A percentile compares a stretch with the other conserved stretches of the same genome.
These are phyloP conservation scores for Gracilinanus agilis DNA, from an alignment of 2,113 vertebrate genomes.

Conservation along the genomic window DNA sequence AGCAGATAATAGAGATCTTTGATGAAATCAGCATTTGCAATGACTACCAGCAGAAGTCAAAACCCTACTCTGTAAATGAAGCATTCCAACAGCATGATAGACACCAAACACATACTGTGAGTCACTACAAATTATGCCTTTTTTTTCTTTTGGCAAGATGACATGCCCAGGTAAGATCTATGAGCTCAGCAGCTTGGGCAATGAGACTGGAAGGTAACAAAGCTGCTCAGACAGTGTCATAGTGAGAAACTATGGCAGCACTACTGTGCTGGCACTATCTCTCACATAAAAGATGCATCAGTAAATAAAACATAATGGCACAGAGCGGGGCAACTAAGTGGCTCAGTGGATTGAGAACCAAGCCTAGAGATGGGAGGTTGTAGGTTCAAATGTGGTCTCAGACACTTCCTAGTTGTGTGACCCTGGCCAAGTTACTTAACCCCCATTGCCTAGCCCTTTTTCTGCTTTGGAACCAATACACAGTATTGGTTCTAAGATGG, in stretches of 20 bases:
- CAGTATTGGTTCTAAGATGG: too few relatives aligned
- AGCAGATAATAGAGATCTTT: background rate
- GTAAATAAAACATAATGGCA: background rate
- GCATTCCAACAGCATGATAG: background rate
- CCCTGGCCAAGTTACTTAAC: too few relatives aligned
- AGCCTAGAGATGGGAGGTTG: too few relatives aligned
- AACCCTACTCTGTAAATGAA: background rate
- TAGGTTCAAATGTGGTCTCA: too few relatives aligned
- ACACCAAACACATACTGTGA: background rate
- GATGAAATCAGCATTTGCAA: background rate
- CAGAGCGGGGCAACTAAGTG: too few relatives aligned
- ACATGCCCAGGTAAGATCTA: background rate
- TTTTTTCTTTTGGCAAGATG: background rate
- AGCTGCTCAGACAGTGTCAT: background rate
- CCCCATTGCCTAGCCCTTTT: too few relatives aligned
- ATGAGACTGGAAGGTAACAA: background rate
- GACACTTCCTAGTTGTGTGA: too few relatives aligned
- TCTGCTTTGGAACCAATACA: too few relatives aligned
- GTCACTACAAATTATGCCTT: background rate
- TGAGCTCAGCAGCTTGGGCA: background rate
- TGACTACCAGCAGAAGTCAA: background rate
- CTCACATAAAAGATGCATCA: background rate
- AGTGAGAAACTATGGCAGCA: background rate
- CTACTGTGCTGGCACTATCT: background rate
- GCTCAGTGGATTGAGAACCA: too few relatives aligned